Conservation (phyloP, 2,888 invertebrate species). For the Cheilosia scutellata region DNA sequence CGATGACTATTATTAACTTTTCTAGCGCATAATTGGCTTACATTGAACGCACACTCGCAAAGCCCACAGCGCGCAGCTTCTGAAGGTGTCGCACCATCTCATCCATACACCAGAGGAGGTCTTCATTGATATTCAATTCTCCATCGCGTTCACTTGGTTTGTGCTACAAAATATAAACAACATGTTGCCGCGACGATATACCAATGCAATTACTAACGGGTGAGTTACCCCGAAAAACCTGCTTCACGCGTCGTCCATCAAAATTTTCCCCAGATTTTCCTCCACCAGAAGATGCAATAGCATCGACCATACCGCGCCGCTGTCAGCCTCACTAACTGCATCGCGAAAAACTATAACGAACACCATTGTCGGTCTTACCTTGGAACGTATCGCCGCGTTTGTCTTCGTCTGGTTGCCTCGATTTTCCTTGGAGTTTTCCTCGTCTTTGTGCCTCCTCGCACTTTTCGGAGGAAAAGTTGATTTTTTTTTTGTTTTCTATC, state of each 20-base stretch:
- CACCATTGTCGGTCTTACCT: constrained; percentile 55
- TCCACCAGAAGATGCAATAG: constrained; percentile 24
- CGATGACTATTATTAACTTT: constrained; percentile 34
- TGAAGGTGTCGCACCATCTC: constrained; percentile 6
- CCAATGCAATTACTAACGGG: constrained; percentile 17
- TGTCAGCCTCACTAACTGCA: constrained; percentile 3
- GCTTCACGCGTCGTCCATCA: constrained; percentile 27
- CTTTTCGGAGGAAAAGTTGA: constrained; percentile 53
- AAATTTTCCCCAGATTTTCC: constrained; percentile 28
- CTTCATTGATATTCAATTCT: background rate
- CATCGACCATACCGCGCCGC: constrained; percentile 1
- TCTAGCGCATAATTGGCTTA: constrained; percentile 24
- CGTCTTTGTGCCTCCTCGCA: constrained; percentile 1
- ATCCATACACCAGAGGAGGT: background rate
- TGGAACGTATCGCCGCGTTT: constrained; percentile 49
- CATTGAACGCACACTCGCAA: constrained; percentile 1
- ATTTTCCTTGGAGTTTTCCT: constrained; percentile 25
- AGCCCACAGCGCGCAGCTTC: constrained; percentile 7
- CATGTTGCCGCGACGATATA: constrained; percentile 8
- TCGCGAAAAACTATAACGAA: constrained; percentile 55
- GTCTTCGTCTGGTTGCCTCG: constrained; percentile 6
- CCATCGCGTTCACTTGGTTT: background rate
- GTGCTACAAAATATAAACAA: constrained; percentile 8
- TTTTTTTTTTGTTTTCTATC: constrained; percentile 10
- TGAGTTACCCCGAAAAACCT: constrained; percentile 63